Evolutionary conservation across 2,113 vertebrate genomes (phyloP).

Genomic region (Fukomys damarensis): DNA sequence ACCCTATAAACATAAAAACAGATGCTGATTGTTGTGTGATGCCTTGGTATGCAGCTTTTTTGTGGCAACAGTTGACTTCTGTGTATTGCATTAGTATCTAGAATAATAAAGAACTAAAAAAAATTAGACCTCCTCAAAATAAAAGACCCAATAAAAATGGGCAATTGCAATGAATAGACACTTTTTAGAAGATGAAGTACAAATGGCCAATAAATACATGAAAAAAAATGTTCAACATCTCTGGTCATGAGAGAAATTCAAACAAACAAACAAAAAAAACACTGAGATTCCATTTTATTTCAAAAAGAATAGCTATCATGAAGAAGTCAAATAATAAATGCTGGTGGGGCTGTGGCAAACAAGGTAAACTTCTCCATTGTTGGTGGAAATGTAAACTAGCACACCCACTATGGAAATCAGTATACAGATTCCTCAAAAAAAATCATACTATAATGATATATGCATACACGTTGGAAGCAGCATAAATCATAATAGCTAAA

Average conservation of each 20-base stretch:
- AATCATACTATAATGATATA: background rate
- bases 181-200: background rate
- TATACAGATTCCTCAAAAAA: background rate
- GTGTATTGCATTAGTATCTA: background rate
- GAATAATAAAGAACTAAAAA: background rate
- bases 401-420: background rate
- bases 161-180: background rate
- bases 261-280: background rate
- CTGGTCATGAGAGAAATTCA: background rate
- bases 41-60: background rate
- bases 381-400: background rate
- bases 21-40: background rate
- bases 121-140: background rate
- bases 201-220: background rate
- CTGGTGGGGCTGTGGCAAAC: background rate
- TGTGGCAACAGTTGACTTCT: background rate
- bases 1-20: background rate
- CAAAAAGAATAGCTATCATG: background rate
- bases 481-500: background rate
- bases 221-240: background rate
- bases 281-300: background rate
- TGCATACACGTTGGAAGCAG: background rate
- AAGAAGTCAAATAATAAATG: background rate
- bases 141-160: background rate
- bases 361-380: background rate